Evolutionary conservation across 2,797 vertebrate genomes (phyloP).

Genomic region (Chlorospingus semifuscus): DNA sequence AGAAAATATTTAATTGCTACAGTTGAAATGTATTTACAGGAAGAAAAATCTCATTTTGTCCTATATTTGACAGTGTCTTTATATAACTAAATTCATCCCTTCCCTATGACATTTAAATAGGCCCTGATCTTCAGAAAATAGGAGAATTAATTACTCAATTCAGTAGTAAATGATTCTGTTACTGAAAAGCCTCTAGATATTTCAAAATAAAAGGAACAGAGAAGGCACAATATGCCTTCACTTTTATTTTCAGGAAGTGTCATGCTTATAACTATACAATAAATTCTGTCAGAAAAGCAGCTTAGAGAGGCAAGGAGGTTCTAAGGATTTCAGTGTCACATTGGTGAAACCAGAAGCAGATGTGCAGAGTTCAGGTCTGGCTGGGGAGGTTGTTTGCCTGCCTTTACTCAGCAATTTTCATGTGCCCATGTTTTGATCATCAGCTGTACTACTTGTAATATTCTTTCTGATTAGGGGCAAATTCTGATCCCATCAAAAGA

Average conservation of each 20-base stretch:
- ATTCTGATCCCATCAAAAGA: background rate
- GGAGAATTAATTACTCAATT: background rate
- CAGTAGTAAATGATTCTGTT: background rate
- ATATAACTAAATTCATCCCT: background rate
- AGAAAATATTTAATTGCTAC: background rate
- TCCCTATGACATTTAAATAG: slow-evolving; percentile 5
- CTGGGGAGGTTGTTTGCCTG: background rate
- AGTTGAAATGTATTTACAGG: background rate
- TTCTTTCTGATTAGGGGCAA: background rate
- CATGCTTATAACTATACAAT: background rate
- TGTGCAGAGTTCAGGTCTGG: background rate
- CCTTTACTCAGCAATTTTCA: background rate
- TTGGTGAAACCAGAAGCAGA: background rate
- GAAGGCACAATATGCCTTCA: background rate
- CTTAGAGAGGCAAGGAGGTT: background rate
- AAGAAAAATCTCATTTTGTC: background rate
- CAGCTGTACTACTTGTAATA: background rate
- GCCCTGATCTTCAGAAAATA: background rate
- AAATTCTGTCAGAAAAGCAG: background rate
- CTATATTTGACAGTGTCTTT: background rate
- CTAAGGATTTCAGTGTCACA: background rate
- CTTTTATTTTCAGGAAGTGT: background rate
- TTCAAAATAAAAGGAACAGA: background rate
- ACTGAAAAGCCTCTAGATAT: background rate
- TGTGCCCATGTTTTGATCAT: background rate